These are phyloP conservation scores for Phaetusa simplex DNA, from an alignment of 2,113 vertebrate genomes.

Conservation along the genomic window DNA sequence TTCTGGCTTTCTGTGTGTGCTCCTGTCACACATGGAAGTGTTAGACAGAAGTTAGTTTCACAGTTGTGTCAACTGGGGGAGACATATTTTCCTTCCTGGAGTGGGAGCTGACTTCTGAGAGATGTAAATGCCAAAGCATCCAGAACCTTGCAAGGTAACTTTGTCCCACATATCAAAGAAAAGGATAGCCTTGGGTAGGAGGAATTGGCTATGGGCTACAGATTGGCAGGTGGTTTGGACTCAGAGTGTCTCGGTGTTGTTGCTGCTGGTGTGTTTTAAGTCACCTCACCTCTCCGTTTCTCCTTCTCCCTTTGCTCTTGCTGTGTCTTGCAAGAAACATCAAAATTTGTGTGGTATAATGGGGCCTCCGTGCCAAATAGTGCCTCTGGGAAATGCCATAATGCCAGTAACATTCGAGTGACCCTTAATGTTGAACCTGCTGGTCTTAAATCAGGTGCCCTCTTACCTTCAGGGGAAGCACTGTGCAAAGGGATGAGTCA, in stretches of 20 bases:
- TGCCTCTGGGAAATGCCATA: background rate
- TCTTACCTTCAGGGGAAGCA: background rate
- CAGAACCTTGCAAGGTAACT: background rate
- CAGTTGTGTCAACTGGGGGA: background rate
- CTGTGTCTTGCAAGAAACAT: background rate
- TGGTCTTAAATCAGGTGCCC: background rate
- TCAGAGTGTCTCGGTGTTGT: rapidly evolving
- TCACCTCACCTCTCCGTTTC: background rate
- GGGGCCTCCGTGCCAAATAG: rapidly evolving
- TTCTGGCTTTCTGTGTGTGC: background rate
- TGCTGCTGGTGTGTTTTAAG: background rate
- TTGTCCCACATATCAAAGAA: background rate
- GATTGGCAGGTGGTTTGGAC: rapidly evolving
- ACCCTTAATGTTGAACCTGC: background rate
- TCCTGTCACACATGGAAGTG: background rate
- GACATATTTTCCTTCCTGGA: background rate
- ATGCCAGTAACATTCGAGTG: background rate
- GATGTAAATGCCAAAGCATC: background rate
- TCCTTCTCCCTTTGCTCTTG: background rate
- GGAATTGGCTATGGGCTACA: background rate
- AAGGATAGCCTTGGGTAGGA: background rate
- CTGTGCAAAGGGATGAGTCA: background rate
- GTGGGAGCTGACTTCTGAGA: background rate
- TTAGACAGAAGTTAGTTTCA: background rate
- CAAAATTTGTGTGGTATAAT: background rate